These are phyloP conservation scores for Pipistrellus kuhlii DNA, from an alignment of 2,797 vertebrate species.

Conservation along the genomic window DNA sequence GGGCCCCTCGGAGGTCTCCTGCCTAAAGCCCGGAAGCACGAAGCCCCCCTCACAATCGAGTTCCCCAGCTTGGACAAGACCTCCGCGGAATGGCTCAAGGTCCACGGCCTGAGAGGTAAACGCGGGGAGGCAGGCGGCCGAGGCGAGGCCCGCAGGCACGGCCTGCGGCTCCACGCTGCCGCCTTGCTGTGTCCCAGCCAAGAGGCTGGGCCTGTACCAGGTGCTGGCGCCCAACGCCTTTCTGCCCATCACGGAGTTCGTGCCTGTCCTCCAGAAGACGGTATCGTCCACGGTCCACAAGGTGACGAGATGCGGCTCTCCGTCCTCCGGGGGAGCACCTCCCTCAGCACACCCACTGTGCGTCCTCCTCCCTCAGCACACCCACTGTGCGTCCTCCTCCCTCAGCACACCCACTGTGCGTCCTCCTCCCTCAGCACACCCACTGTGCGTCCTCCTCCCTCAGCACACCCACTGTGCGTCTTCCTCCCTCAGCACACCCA, in stretches of 20 bases:
- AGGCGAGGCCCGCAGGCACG: not conserved
- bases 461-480: too few relatives aligned
- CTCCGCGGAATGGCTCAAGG: conserved; percentile 90
- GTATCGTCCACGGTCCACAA: conserved; percentile 89
- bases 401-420: too few relatives aligned
- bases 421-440: too few relatives aligned
- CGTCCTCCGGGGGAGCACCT: too few relatives aligned
- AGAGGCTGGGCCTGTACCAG: conserved; percentile 90
- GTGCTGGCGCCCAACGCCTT: conserved; percentile 90
- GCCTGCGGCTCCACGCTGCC: not conserved
- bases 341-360: not conserved
- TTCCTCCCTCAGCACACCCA: too few relatives aligned
- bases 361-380: too few relatives aligned
- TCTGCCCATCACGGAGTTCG: conserved; percentile 88
- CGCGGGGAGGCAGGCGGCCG: not conserved
- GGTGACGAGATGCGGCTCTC: conserved; percentile 78
- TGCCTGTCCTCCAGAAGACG: conserved; percentile 90
- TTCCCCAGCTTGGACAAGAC: conserved; percentile 85
- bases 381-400: too few relatives aligned
- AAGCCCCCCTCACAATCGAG: conserved; percentile 85
- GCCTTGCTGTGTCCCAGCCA: conserved; percentile 82
- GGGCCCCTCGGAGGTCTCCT: conserved; percentile 72
- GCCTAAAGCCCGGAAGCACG: conserved; percentile 80
- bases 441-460: too few relatives aligned
- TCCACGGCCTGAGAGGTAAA: conserved; percentile 90